A percentile compares a stretch with the other conserved stretches of the same genome.
These are phyloP conservation scores for Australoheros scitulus DNA, from an alignment of 2,113 vertebrate genomes.

Conservation along the genomic window DNA sequence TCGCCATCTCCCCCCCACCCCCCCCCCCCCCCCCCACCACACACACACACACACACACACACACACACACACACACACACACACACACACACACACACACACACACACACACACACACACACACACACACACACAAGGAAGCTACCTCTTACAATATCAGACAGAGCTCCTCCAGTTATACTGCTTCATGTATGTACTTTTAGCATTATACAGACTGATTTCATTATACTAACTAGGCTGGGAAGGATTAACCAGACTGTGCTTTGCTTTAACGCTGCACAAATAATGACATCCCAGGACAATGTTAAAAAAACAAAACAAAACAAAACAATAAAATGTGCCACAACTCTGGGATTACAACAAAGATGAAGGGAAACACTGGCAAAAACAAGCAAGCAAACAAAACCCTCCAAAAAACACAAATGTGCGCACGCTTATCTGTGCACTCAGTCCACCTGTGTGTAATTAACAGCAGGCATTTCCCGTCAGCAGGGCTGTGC, in stretches of 20 bases:
- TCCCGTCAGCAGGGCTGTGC: conserved; percentile 68
- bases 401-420: conserved; percentile 23
- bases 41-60: background rate
- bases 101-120: background rate
- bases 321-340: background rate
- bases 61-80: background rate
- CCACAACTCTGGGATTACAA: background rate
- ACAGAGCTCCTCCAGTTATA: background rate
- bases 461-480: conserved; percentile 77
- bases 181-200: conserved; percentile 1
- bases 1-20: too few species aligned
- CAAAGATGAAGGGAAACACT: conserved; percentile 34
- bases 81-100: background rate
- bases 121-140: conserved; percentile 1
- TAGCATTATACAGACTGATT: background rate
- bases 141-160: conserved; percentile 12
- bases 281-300: background rate
- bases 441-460: conserved; percentile 66
- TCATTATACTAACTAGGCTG: background rate
- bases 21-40: too few species aligned
- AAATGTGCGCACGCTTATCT: conserved; percentile 34
- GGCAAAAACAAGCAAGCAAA: conserved; percentile 24
- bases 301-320: background rate
- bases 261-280: background rate
- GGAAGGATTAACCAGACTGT: conserved; percentile 10